Conservation (phyloP, 2,797 vertebrate genomes). For the Hirundo rustica region DNA sequence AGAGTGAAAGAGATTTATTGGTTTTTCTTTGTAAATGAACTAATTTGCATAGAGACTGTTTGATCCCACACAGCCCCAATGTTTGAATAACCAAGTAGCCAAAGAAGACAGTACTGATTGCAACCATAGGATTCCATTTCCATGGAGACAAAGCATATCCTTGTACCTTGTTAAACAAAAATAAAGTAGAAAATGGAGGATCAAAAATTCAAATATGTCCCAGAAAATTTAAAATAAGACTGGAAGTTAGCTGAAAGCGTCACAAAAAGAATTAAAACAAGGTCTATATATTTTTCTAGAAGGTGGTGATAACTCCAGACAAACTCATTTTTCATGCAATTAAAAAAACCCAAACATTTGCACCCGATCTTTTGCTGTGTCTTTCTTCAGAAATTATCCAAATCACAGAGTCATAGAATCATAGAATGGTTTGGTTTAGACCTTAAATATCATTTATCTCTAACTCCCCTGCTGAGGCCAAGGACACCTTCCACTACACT, state of each 20-base stretch:
- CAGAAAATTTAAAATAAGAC: background rate
- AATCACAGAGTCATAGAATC: background rate
- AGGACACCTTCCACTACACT: no score
- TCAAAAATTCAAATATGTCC: background rate
- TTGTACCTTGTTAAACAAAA: background rate
- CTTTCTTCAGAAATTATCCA: background rate
- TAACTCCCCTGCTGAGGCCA: background rate
- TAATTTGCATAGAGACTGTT: background rate
- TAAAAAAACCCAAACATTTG: background rate
- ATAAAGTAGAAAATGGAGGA: background rate
- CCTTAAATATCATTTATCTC: background rate
- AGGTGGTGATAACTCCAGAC: fast-evolving
- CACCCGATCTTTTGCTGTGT: background rate
- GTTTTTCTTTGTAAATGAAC: background rate
- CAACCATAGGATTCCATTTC: background rate
- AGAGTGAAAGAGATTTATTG: background rate
- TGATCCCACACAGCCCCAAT: background rate
- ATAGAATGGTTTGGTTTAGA: background rate
- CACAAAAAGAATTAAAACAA: background rate
- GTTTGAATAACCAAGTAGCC: background rate
- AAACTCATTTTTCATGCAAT: background rate
- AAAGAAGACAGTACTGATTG: background rate
- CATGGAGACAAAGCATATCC: background rate
- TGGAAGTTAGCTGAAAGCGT: background rate
- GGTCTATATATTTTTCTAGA: background rate